Evolutionary conservation across 2,888 invertebrate genomes (phyloP), one percentile per base, ranked within the genome.

Genomic region (Pseudolycoriella hygida): DNA sequence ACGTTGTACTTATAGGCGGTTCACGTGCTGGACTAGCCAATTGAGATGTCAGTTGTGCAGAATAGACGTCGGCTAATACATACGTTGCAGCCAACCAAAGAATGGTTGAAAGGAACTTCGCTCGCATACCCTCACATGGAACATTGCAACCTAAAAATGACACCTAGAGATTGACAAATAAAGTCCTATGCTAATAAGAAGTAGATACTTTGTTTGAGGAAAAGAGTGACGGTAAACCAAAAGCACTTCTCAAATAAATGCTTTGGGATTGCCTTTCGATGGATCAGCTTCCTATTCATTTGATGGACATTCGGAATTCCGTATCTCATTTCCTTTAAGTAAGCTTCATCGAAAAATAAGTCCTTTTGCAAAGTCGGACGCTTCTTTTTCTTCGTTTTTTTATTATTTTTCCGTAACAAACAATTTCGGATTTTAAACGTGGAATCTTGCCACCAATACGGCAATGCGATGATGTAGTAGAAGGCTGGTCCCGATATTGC

Each of bases 31-130:
- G 83, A 43, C 75, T 68, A 0, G 83, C 82, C 47, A 83, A 68
- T 18, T 83, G 66, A 3, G 82, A 82, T 10, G 82, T 83, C 49
- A 83, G 60, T 60, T 81, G 82, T 0, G 83, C 82, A 0, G 82
- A 81, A 58, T 83, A 83, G 69, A 83, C 78, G 58, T 82, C 82
- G 0, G 78, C 80, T 42, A 83, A 74, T 3, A 83, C 80, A 57
- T 83, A 83, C 0, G 83, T 83, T 2, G 80, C 78, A 20, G 78
- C 76, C n/a, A 83, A 68, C 43, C 80, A 80, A 41, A 82, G 70
- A 3, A 82, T 62, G 20, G 79, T 74, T 12, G 75, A 71, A n/a
- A 82, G 71, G 40, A 80, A 70, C 42, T 81, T 72, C 1, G 77
- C 75, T 53, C 79, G 77, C 56, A 74, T 72, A 2, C 74, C 77